Conservation (phyloP, 2,113 vertebrate genomes). For the Chloebia gouldiae region DNA sequence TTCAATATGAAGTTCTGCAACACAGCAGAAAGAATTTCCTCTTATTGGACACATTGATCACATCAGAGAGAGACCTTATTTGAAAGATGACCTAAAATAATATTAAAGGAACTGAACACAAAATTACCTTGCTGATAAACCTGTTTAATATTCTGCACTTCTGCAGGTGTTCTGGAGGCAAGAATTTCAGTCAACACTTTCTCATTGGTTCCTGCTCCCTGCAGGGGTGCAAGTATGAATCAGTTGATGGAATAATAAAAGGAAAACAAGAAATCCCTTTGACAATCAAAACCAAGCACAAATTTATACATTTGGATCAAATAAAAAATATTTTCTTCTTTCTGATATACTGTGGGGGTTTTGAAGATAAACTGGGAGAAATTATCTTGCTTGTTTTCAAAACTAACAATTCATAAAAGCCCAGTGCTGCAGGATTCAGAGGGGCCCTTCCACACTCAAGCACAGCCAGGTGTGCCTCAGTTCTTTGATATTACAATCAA, state of each 20-base stretch:
- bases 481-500: neutral
- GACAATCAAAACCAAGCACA: neutral
- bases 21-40: neutral
- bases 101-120: neutral
- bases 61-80: neutral
- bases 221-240: neutral
- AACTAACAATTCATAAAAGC: neutral
- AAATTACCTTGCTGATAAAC: conserved; percentile 89
- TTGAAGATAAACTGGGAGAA: neutral
- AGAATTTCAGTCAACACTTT: conserved; percentile 91
- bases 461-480: neutral
- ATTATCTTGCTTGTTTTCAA: neutral
- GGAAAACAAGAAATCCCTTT: neutral
- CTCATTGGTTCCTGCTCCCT: conserved; percentile 94
- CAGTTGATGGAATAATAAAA: neutral
- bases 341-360: accelerated
- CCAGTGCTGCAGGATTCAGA: neutral
- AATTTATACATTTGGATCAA: neutral
- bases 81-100: neutral
- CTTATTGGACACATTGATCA: neutral
- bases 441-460: neutral
- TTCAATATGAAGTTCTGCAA: neutral
- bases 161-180: conserved; percentile 84
- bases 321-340: neutral
- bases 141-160: conserved; percentile 82